These are phyloP conservation scores for Pelusios castaneus DNA, from an alignment of 2,113 vertebrate species.

Conservation along the genomic window DNA sequence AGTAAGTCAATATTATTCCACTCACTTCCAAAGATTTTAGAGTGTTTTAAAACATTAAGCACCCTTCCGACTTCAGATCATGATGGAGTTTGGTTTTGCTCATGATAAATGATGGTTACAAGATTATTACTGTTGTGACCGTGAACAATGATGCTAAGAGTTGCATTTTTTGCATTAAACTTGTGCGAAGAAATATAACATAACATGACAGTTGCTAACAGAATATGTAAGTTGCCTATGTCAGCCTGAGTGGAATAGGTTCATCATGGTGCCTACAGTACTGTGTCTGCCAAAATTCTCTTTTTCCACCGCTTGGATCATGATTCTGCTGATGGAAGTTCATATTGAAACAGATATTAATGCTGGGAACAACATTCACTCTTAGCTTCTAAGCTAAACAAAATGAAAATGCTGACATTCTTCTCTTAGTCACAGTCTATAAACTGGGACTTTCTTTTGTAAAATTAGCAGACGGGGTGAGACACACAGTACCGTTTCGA, in stretches of 20 bases:
- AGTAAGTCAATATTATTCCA: not conserved
- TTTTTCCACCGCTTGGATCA: not conserved
- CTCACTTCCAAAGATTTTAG: not conserved
- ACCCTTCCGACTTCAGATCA: constrained; percentile 7
- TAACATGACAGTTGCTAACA: not conserved
- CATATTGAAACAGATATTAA: not conserved
- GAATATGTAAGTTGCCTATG: not conserved
- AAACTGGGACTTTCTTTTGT: not conserved
- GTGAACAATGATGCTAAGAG: not conserved
- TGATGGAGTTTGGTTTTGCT: not conserved
- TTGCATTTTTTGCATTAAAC: not conserved
- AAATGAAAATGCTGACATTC: not conserved
- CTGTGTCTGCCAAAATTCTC: fast-evolving
- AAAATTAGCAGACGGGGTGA: not conserved
- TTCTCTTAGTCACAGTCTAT: not conserved
- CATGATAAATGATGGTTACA: not conserved
- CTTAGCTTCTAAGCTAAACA: not conserved
- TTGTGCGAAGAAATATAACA: not conserved
- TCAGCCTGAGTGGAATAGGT: not conserved
- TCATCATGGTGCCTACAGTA: not conserved
- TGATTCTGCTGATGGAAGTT: not conserved
- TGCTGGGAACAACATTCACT: not conserved
- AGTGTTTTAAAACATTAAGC: not conserved
- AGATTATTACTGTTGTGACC: not conserved
- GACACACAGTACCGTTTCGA: not conserved